Base-by-base conservation (phyloP, 2,797 vertebrate species). In the Cynopterus sphinx region DNA sequence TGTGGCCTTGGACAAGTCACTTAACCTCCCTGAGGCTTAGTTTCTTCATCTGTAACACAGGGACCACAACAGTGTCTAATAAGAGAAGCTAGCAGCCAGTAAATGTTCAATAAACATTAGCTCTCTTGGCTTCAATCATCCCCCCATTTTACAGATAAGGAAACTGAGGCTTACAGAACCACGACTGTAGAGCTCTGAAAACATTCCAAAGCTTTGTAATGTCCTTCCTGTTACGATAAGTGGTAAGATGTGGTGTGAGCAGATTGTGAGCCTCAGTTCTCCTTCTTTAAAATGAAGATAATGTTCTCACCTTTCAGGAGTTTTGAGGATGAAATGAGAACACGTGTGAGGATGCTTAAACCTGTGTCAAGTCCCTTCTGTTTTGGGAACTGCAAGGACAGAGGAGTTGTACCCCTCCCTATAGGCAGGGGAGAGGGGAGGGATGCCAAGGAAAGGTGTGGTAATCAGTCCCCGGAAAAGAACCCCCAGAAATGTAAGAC, bases 221-320 rank as follows among this genome's bases (percentile, higher is more conserved):
- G 2, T 3, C 70, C 19, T n/a, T 39, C 41, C 26, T 84, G 75
- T 41, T n/a, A 2, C 0, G 17, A 41, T 19, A 8, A 12, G 24
- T 8, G 31, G 10, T n/a, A 13, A 75, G 82, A 49, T 0, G 9
- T 16, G 22, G 19, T 8, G 13, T 6, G 43, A n/a, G 24, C 57
- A 55, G 51, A 55, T 15, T 0, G 1, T 16, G 53, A 43, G 59
- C 43, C 19, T 73, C 39, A 3, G 67, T 24, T 74, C 67, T 75
- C 51, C 68, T 68, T 28, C 22, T 46, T 74, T 65, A 70, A 65
- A 63, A 77, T 5, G 55, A 36, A 41, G 19, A 78, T 2, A 16
- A 1, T 0, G 7, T 33, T 33, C 3, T 75, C 51, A 1, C 36
- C 31, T 67, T 17, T 67, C 16, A 0, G 1, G 11, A 2, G 5